These are phyloP conservation scores for Galaxias olidus DNA, from an alignment of 2,797 vertebrate genomes.

Conservation along the genomic window DNA sequence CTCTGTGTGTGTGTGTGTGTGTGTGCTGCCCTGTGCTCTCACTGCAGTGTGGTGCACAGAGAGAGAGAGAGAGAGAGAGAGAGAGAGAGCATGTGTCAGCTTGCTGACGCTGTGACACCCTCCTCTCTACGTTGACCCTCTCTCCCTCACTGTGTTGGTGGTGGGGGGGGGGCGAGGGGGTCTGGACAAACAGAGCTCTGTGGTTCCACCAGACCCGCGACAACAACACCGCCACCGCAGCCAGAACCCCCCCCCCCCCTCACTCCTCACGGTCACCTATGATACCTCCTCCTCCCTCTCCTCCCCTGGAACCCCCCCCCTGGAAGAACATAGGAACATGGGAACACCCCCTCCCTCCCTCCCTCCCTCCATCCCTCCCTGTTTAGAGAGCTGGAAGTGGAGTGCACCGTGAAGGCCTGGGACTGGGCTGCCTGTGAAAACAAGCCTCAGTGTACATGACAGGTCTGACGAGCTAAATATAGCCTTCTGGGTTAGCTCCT, in stretches of 20 bases:
- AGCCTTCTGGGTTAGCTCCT: conserved; percentile 78
- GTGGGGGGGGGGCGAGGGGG: too few relatives aligned
- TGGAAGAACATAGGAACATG: too few relatives aligned
- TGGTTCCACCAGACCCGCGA: too few relatives aligned
- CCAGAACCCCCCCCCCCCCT: too few relatives aligned
- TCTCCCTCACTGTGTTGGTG: conserved; percentile 24
- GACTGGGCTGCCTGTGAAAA: conserved; percentile 69
- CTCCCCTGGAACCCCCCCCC: too few relatives aligned
- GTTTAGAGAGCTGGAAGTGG: conserved; percentile 26
- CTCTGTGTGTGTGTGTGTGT: conserved; percentile 24
- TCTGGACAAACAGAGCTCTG: too few relatives aligned
- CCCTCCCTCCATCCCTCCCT: background rate
- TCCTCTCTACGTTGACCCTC: background rate
- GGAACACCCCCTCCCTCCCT: background rate
- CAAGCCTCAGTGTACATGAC: conserved; percentile 75
- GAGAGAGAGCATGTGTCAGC: too few relatives aligned
- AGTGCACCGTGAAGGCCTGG: conserved; percentile 63
- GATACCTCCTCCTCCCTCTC: too few relatives aligned
- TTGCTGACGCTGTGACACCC: conserved; percentile 30
- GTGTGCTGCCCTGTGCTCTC: conserved; percentile 32
- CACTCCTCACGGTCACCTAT: too few relatives aligned
- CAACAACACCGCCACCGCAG: too few relatives aligned
- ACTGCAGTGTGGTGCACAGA: conserved; percentile 31
- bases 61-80: conserved; percentile 25
- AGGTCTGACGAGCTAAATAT: conserved; percentile 80